Conservation (phyloP, 2,888 invertebrate species). For the Melanostoma scalare region DNA sequence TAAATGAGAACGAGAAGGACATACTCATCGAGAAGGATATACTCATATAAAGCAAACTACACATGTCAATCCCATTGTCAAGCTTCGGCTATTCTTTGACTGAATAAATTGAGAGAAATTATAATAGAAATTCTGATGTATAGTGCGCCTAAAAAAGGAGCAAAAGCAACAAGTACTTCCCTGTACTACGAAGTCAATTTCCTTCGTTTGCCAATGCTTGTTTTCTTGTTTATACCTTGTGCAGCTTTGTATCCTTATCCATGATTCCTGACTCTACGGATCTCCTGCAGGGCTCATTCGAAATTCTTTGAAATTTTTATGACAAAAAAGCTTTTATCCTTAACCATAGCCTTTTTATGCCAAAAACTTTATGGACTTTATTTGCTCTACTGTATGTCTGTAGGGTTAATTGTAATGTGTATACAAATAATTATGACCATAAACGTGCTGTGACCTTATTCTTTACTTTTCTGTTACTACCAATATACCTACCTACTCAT, state of each 20-base stretch:
- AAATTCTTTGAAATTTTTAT: slow-evolving; percentile 70
- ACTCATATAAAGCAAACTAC: too few species aligned
- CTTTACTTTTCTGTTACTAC: slow-evolving; percentile 25
- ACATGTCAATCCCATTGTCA: too few species aligned
- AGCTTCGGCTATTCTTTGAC: too few species aligned
- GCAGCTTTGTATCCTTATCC: slow-evolving; percentile 24
- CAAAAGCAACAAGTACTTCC: neutral
- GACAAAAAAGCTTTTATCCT: slow-evolving; percentile 71
- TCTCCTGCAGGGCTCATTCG: slow-evolving; percentile 63
- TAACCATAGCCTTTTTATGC: slow-evolving; percentile 68
- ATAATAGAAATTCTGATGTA: neutral
- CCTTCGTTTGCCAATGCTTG: slow-evolving; percentile 15
- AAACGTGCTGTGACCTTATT: slow-evolving; percentile 72
- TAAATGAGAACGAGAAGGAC: too few species aligned
- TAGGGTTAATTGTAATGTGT: slow-evolving; percentile 72
- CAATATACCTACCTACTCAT: neutral
- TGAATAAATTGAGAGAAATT: too few species aligned
- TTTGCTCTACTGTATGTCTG: slow-evolving; percentile 33
- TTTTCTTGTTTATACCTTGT: slow-evolving; percentile 29
- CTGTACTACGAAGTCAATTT: slow-evolving; percentile 46
- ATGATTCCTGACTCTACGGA: slow-evolving; percentile 18
- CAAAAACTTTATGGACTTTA: slow-evolving; percentile 45
- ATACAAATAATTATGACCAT: slow-evolving; percentile 71
- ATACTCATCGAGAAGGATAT: too few species aligned
- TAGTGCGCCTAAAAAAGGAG: neutral